Evolutionary conservation across 2,888 invertebrate species (phyloP).

Genomic region (Ectropis crepuscularia): DNA sequence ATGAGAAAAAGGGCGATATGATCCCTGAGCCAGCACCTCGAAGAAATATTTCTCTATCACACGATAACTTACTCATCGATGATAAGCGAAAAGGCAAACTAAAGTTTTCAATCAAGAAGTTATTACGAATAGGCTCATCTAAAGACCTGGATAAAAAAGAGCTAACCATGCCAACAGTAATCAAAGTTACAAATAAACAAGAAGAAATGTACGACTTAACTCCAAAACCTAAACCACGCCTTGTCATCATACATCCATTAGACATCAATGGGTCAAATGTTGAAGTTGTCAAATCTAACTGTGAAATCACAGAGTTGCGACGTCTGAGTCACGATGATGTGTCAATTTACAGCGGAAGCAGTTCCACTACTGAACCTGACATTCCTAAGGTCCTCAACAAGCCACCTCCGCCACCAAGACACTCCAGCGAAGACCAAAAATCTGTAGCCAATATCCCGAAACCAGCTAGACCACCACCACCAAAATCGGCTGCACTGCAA

Average conservation of each 20-base stretch:
- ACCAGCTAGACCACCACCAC: conserved; percentile 90
- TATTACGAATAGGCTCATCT: conserved; percentile 90
- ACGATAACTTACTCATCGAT: conserved; percentile 87
- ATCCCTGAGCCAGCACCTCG: conserved; percentile 88
- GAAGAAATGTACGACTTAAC: conserved; percentile 84
- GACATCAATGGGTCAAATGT: conserved; percentile 93
- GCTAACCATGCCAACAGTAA: conserved; percentile 66
- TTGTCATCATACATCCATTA: conserved; percentile 95
- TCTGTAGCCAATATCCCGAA: conserved; percentile 82
- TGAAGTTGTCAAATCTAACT: conserved; percentile 88
- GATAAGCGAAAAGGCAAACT: conserved; percentile 88
- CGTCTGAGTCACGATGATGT: conserved; percentile 82
- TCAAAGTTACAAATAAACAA: conserved; percentile 79
- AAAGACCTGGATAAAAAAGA: conserved; percentile 88
- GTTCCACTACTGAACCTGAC: conserved; percentile 70
- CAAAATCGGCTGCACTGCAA: conserved; percentile 87
- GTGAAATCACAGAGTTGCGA: conserved; percentile 71
- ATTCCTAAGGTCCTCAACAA: conserved; percentile 79
- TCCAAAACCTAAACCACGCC: conserved; percentile 88
- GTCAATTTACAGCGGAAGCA: conserved; percentile 78
- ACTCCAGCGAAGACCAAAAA: conserved; percentile 77
- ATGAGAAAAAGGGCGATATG: conserved; percentile 60
- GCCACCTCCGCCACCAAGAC: conserved; percentile 92
- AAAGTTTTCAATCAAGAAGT: conserved; percentile 93
- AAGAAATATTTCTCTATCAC: conserved; percentile 89